Percentiles rank a stretch among this genome's conserved stretches.
Conservation (phyloP, 2,113 vertebrate genomes). For the Megaleporinus macrocephalus region DNA sequence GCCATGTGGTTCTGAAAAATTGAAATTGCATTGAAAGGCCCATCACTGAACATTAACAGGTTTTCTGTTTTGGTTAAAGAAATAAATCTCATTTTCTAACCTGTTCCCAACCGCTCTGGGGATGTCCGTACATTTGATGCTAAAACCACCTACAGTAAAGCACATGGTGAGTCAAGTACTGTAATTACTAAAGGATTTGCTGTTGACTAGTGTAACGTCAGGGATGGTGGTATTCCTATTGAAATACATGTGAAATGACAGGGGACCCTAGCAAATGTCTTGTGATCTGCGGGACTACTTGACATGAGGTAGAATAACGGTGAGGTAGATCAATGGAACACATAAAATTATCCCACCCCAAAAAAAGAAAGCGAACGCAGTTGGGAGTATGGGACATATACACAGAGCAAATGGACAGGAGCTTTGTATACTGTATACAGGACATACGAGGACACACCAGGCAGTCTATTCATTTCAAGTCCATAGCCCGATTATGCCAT, state of each 20-base stretch:
- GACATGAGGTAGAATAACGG: constrained; percentile 44
- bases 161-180: constrained; percentile 8
- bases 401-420: background rate
- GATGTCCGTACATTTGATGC: background rate
- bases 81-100: background rate
- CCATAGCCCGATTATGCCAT: background rate
- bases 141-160: constrained; percentile 9
- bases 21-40: background rate
- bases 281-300: constrained; percentile 9
- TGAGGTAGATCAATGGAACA: constrained; percentile 43
- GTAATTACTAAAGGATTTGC: constrained; percentile 2
- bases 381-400: background rate
- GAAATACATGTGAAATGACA: background rate
- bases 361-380: background rate
- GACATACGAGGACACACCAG: background rate
- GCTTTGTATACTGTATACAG: background rate
- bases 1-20: background rate
- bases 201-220: background rate
- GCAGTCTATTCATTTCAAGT: background rate
- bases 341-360: background rate
- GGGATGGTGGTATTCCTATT: background rate
- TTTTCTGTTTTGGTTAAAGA: constrained; percentile 2
- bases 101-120: background rate
- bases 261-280: background rate
- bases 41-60: background rate